Evolutionary conservation across 2,888 invertebrate species (phyloP).

Genomic region (Heterodera filipjevi): DNA sequence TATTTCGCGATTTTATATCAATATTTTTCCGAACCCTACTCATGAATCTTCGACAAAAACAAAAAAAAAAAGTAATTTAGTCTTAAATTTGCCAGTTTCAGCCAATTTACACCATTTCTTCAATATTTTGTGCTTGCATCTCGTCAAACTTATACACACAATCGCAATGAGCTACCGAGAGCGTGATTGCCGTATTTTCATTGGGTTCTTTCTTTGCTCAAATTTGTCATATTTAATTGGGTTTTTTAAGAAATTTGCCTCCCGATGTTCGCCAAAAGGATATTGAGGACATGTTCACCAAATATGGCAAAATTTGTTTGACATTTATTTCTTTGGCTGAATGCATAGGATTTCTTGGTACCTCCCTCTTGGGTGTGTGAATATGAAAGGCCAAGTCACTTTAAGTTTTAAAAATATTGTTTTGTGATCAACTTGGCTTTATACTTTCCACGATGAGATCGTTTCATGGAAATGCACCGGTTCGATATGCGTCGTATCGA

Average conservation of each 20-base stretch:
- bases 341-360: not conserved
- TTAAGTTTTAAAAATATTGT: too few relatives aligned
- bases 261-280: constrained; percentile 97
- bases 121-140: not conserved
- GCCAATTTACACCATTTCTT: not conserved
- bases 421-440: too few relatives aligned
- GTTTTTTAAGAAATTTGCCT: constrained; percentile 80
- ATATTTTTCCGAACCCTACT: too few relatives aligned
- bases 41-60: too few relatives aligned
- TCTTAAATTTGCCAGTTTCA: not conserved
- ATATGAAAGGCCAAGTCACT: too few relatives aligned
- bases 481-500: too few relatives aligned
- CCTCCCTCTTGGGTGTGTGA: too few relatives aligned
- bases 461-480: too few relatives aligned
- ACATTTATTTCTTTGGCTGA: constrained; percentile 84
- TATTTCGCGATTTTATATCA: too few relatives aligned
- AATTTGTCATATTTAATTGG: not conserved
- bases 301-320: constrained; percentile 47
- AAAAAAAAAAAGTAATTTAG: too few relatives aligned
- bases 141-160: too few relatives aligned
- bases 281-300: constrained; percentile 79
- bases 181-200: constrained; percentile 23
- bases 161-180: constrained; percentile 7
- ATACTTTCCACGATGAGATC: too few relatives aligned
- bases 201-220: constrained; percentile 14